A percentile compares a stretch with the other conserved stretches of the same genome.
phyloP scores from a whole-genome alignment of 2,113 vertebrate species.

The Cephalophus harveyi region DNA sequence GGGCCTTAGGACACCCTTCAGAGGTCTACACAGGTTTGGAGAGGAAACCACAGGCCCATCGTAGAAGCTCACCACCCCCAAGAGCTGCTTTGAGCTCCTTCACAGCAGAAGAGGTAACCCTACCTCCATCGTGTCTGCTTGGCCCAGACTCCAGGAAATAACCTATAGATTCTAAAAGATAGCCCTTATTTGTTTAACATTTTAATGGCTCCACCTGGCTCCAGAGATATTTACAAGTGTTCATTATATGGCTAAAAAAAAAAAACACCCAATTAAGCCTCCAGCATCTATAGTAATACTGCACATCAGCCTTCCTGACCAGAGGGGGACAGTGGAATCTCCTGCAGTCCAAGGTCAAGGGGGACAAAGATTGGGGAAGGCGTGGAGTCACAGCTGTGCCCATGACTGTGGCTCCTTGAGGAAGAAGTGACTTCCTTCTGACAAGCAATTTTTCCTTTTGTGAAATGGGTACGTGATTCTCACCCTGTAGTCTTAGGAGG shows the following conservation, averaged over 20 bases:
- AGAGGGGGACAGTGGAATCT: accelerated
- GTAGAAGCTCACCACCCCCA: neutral
- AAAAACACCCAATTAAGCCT: neutral
- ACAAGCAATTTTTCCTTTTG: neutral
- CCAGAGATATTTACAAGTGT: neutral
- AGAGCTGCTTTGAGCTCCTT: neutral
- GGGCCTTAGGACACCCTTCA: neutral
- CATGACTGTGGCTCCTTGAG: neutral
- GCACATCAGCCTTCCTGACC: too few relatives aligned
- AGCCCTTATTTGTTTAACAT: constrained; percentile 2
- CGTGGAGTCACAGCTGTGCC: accelerated
- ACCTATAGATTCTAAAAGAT: neutral
- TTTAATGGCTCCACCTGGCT: neutral
- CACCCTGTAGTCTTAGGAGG: neutral
- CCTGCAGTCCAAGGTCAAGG: accelerated
- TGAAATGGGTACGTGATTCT: neutral
- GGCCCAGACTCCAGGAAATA: neutral
- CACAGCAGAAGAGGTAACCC: too few relatives aligned
- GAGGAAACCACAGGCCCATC: neutral
- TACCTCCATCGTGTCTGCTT: neutral
- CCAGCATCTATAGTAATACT: neutral
- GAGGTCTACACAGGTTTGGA: neutral
- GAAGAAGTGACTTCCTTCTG: neutral
- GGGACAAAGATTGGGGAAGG: neutral
- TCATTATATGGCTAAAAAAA: neutral